Evolutionary conservation across 2,888 invertebrate species (phyloP).

Genomic region (Anoncus sp.): DNA sequence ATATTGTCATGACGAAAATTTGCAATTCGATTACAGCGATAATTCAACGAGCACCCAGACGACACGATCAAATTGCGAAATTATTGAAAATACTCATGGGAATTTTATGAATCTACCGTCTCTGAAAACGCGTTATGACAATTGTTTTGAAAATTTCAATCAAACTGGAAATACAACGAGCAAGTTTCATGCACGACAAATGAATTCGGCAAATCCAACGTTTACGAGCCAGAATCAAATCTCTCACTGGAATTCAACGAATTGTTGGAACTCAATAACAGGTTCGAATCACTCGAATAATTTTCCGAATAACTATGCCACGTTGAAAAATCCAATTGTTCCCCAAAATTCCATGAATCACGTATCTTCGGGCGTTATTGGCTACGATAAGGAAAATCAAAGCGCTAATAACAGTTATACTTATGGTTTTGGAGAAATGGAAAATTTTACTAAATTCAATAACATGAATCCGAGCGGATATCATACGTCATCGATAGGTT

Average conservation of each 20-base stretch:
- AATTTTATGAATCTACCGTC: neutral
- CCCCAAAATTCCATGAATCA: slow-evolving; percentile 7
- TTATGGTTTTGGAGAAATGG: neutral
- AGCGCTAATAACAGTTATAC: neutral
- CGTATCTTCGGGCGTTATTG: neutral
- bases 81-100: neutral
- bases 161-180: neutral
- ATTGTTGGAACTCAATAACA: slow-evolving; percentile 18
- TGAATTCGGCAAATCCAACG: slow-evolving; percentile 8
- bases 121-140: neutral
- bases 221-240: neutral
- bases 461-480: slow-evolving; percentile 9
- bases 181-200: neutral
- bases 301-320: neutral
- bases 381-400: slow-evolving; percentile 4
- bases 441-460: neutral
- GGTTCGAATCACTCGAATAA: slow-evolving; percentile 2
- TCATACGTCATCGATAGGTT: neutral
- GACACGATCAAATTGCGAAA: neutral
- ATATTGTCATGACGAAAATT: neutral
- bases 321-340: neutral
- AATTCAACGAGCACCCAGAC: neutral
- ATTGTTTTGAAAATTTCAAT: slow-evolving; percentile 1
- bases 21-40: neutral
- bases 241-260: neutral